Evolutionary conservation across 2,797 vertebrate species (phyloP), one percentile per base, ranked within the genome.

Genomic region (Pipistrellus pygmaeus): DNA sequence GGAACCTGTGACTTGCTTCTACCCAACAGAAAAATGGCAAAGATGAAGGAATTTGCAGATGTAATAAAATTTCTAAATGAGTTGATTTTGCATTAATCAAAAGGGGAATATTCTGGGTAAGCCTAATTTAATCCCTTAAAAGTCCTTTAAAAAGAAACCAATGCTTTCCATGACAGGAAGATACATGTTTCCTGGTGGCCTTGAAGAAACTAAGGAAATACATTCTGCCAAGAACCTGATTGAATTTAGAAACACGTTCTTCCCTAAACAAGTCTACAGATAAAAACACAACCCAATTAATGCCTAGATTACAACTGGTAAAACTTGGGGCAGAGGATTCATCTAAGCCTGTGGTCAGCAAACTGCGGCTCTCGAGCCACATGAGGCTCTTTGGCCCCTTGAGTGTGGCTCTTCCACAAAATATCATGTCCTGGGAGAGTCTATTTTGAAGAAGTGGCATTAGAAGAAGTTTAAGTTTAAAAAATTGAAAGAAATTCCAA

Each of bases 181-280:
- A 69, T 1, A 2, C 14, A 6, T 80, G 88, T 71, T 71, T 90
- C 30, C 21, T 71, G 9, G 17, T 88, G 13, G 18, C 12, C 62
- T 72, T 96, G 20, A 86, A 82, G 85, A 82, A 92, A 17, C 6
- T 18, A 72, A 68, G 32, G 32, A 89, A 87, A 93, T 53, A 11
- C 78, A 75, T 93, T 82, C 60, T 77, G 13, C 27, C 18, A 88
- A 32, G 14, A 89, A 89, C 27, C 2, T 81, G 2, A 72, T 17
- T 71, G 30, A 91, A 75, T 27, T 83, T 66, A 41, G 55, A 83
- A 73, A 75, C 18, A 77, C 14, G 18, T 51, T 80, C 20, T 77
- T 88, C 51, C 17, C 73, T 23, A 60, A 2, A 57, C 18, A 91
- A 72, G 21, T 23, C 17, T 71, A 32, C 18, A 38, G 27, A 53